Evolutionary conservation across 1,140 invertebrate genomes (phyloP), one percentile per base, ranked within the genome.

Genomic region (Papilio polytes): DNA sequence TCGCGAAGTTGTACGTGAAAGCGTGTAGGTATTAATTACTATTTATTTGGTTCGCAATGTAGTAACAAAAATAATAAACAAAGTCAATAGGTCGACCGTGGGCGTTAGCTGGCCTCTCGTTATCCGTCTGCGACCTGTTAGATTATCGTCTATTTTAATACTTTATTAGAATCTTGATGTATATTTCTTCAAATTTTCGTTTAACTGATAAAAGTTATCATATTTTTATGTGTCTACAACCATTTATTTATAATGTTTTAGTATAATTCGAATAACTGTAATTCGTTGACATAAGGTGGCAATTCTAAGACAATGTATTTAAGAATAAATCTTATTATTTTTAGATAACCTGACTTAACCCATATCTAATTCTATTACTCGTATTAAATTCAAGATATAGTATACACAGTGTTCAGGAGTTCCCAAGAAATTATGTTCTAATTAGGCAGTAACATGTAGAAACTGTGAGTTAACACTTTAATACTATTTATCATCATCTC

Each of bases 1-100:
- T 82, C 81, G 80, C 66, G 78, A n/a, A n/a, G 74, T 41, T 56
- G 83, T 81, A 79, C 87, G 90, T 88, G 92, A 94, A 94, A 94
- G 91, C 91, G 88, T 90, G 87, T 90, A 88, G 88, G 90, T 88
- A 92, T 91, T 90, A 94, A 94, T 94, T 90, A 89, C 86, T 89
- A 86, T 89, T 89, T 92, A 88, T 87, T 81, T 83, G 80, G 85
- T 85, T 86, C 83, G 85, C n/a, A n/a, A n/a, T 88, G 90, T 84
- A 89, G 88, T 88, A 90, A 88, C 87, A 87, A 92, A 91, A 93
- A 92, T 92, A 92, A 90, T 89, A 89, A 91, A 90, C 85, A 92
- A 93, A 92, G 92, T 92, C 90, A 93, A 81, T 86, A 83, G 91
- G 92, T 92, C 91, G 85, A 8, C 48, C 56, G 90, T 92, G 85